A percentile compares a stretch with the other conserved stretches of the same genome.
phyloP scores from a whole-genome alignment of 2,797 vertebrate species.

The Helarctos malayanus region DNA sequence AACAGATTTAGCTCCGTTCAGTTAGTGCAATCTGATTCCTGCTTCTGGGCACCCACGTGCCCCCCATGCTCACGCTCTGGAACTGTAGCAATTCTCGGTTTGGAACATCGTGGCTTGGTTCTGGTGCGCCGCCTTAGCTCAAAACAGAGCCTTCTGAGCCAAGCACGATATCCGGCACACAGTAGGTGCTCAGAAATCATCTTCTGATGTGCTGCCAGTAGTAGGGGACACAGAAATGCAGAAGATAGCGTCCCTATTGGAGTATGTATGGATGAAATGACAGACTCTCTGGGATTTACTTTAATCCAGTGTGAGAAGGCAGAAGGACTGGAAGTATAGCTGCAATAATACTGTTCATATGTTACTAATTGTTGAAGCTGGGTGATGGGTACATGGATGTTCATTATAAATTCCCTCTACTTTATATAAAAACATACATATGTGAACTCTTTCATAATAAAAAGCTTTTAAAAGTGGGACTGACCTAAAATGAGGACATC shows the following conservation, averaged over 20 bases:
- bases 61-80: not conserved
- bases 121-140: not conserved
- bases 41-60: not conserved
- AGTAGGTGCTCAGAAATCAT: conserved; percentile 7
- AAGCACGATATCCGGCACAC: conserved; percentile 1
- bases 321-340: not conserved
- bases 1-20: not conserved
- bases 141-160: conserved; percentile 25
- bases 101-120: not conserved
- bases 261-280: conserved; percentile 22
- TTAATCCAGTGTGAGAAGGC: conserved; percentile 1
- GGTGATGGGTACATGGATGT: not conserved
- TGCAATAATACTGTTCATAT: not conserved
- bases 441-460: not conserved
- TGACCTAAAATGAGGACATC: conserved; percentile 3
- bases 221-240: conserved; percentile 3
- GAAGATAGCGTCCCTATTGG: not conserved
- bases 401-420: conserved; percentile 17
- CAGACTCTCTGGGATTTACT: conserved; percentile 37
- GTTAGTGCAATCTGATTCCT: not conserved
- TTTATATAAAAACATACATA: not conserved
- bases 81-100: not conserved
- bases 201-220: not conserved
- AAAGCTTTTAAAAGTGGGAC: conserved; percentile 3
- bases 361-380: conserved; percentile 12